Evolutionary conservation across 2,888 invertebrate genomes (phyloP).

Genomic region (Trissoscelio sp.): DNA sequence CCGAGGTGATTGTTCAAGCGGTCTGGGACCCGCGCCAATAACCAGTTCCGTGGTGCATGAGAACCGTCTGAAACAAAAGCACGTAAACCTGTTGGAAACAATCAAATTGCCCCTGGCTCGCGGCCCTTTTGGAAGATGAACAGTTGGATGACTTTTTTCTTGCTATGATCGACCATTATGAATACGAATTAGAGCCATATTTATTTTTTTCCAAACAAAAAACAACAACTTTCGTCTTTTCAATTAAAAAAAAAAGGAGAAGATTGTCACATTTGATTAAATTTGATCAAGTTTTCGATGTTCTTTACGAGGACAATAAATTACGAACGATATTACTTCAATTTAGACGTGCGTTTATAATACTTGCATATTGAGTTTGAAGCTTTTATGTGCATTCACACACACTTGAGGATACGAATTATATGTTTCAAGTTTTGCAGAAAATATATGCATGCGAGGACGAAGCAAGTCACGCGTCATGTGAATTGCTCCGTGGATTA

Average conservation of each 20-base stretch:
- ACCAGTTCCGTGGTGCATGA: slow-evolving; percentile 81
- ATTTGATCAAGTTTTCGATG: slow-evolving; percentile 42
- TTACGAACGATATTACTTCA: slow-evolving; percentile 47
- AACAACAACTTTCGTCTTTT: too few relatives aligned
- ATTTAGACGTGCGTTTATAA: slow-evolving; percentile 55
- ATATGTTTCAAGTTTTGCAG: slow-evolving; percentile 57
- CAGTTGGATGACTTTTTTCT: slow-evolving; percentile 82
- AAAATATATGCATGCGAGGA: slow-evolving; percentile 65
- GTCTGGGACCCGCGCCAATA: slow-evolving; percentile 80
- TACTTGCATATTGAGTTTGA: slow-evolving; percentile 54
- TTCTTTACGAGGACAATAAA: slow-evolving; percentile 61
- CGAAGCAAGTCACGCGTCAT: slow-evolving; percentile 63
- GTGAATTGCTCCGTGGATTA: slow-evolving; percentile 65
- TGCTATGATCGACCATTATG: slow-evolving; percentile 76
- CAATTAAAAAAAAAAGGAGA: too few relatives aligned
- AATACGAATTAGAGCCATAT: slow-evolving; percentile 78
- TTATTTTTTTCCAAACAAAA: too few relatives aligned
- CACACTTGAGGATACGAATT: slow-evolving; percentile 66
- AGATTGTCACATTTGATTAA: slow-evolving; percentile 28
- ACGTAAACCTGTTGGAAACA: slow-evolving; percentile 82
- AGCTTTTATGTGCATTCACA: slow-evolving; percentile 58
- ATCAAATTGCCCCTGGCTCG: slow-evolving; percentile 76
- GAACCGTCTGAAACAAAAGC: slow-evolving; percentile 82
- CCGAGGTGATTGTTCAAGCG: slow-evolving; percentile 81
- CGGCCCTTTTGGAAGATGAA: slow-evolving; percentile 78